Percentiles rank a stretch among this genome's conserved stretches.
phyloP scores from a whole-genome alignment of 2,797 vertebrate genomes.

The Malurus splendens region DNA sequence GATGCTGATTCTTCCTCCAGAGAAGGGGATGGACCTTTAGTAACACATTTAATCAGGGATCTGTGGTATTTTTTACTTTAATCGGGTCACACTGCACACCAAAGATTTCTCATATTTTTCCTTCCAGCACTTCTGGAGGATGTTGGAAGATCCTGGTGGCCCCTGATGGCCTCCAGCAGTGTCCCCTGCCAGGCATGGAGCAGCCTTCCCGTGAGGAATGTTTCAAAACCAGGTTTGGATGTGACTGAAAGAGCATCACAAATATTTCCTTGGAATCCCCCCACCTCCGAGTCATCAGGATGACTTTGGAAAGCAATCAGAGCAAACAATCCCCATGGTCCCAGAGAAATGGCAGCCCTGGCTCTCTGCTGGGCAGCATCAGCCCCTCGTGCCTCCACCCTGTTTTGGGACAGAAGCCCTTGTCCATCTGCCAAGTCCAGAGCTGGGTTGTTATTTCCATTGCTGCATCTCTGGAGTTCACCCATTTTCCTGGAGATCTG shows the following conservation, averaged over 20 bases:
- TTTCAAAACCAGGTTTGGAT: not conserved
- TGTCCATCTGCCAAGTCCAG: not conserved
- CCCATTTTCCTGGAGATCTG: not conserved
- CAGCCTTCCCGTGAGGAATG: not conserved
- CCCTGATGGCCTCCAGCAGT: not conserved
- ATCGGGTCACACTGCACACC: not conserved
- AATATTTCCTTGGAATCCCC: not conserved
- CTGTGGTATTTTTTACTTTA: not conserved
- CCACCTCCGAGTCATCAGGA: not conserved
- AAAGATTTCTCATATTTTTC: not conserved
- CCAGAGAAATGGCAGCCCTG: not conserved
- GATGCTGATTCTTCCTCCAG: not conserved
- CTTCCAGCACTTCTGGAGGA: not conserved
- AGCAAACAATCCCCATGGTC: not conserved
- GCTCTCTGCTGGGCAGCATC: not conserved
- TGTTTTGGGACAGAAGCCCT: not conserved
- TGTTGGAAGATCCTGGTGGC: not conserved
- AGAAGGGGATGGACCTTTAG: not conserved
- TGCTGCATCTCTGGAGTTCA: not conserved
- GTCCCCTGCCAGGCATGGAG: rapidly evolving
- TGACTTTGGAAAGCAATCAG: not conserved
- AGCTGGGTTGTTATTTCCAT: not conserved
- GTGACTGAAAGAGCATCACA: not conserved
- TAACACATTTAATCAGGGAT: not conserved
- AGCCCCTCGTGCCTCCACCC: not conserved